Percentiles rank a stretch among this genome's conserved stretches.
These are phyloP conservation scores for Sphaeridia pumilis DNA, from an alignment of 2,888 invertebrate species.

Conservation along the genomic window DNA sequence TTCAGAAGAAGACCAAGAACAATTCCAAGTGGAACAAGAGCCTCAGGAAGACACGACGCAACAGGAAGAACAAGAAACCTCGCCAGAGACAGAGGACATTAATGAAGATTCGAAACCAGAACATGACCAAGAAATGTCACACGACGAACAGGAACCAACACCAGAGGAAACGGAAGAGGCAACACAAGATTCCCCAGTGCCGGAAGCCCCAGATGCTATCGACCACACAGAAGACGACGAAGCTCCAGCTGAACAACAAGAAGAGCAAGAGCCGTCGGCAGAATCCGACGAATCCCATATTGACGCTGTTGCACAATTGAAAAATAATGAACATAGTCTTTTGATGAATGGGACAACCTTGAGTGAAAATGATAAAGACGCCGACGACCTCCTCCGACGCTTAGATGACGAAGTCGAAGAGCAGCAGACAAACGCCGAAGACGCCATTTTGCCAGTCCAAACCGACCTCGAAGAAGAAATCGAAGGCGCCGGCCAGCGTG, in stretches of 20 bases:
- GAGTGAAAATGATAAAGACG: slow-evolving; percentile 9
- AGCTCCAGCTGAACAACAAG: slow-evolving; percentile 15
- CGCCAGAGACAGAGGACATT: slow-evolving; percentile 6
- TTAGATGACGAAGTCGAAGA: not conserved
- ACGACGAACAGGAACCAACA: not conserved
- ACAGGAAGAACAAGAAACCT: slow-evolving; percentile 43
- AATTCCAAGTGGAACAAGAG: slow-evolving; percentile 18
- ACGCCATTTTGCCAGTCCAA: slow-evolving; percentile 8
- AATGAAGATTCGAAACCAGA: slow-evolving; percentile 1
- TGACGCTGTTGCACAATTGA: not conserved
- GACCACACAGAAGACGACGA: slow-evolving; percentile 17
- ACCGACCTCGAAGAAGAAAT: slow-evolving; percentile 6
- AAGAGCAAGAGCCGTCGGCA: slow-evolving; percentile 12
- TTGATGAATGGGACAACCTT: slow-evolving; percentile 8
- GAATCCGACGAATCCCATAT: not conserved
- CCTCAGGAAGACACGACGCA: slow-evolving; percentile 37
- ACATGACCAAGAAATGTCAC: not conserved
- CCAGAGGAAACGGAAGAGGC: slow-evolving; percentile 3
- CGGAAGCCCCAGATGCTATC: slow-evolving; percentile 12
- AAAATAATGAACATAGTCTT: slow-evolving; percentile 9
- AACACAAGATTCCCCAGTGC: not conserved
- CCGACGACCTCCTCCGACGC: not conserved
- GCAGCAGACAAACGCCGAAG: slow-evolving; percentile 8
- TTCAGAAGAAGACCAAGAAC: not conserved
- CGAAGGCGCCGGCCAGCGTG: slow-evolving; percentile 14